A percentile compares a stretch with the other conserved stretches of the same genome.
These are phyloP conservation scores for Diabrotica balteata DNA, from an alignment of 2,888 invertebrate species.

Conservation along the genomic window DNA sequence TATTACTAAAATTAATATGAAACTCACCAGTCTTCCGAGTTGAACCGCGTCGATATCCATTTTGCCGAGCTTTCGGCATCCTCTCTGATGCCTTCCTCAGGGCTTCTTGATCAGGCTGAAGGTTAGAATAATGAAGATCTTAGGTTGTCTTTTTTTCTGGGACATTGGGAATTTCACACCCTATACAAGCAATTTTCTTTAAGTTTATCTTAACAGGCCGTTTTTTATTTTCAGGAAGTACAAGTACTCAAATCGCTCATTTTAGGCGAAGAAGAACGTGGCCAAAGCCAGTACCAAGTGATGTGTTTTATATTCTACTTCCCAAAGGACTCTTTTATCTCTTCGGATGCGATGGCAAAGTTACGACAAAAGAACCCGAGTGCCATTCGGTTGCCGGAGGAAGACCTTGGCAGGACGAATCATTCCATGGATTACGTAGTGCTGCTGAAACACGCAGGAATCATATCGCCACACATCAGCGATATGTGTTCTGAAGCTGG, in stretches of 20 bases:
- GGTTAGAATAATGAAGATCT: too few species aligned
- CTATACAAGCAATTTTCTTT: too few species aligned
- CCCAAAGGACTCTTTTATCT: conserved; percentile 91
- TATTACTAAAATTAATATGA: too few species aligned
- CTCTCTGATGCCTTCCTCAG: too few species aligned
- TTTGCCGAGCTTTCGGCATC: too few species aligned
- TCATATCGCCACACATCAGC: conserved; percentile 77
- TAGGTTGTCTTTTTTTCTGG: too few species aligned
- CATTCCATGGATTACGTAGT: conserved; percentile 86
- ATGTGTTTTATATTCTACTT: conserved; percentile 92
- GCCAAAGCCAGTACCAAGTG: conserved; percentile 86
- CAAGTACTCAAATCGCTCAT: conserved; percentile 89
- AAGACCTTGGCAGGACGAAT: conserved; percentile 84
- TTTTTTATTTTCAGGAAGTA: conserved; percentile 74
- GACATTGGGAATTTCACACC: too few species aligned
- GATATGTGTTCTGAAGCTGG: conserved; percentile 80
- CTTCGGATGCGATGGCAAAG: conserved; percentile 96
- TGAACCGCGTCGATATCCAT: too few species aligned
- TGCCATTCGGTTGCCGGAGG: conserved; percentile 79
- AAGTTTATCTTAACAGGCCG: too few species aligned
- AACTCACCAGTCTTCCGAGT: too few species aligned
- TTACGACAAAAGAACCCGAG: conserved; percentile 76
- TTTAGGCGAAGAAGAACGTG: conserved; percentile 91
- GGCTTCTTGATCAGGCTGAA: too few species aligned
- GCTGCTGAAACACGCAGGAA: conserved; percentile 70